Evolutionary conservation across 2,797 vertebrate species (phyloP).

Genomic region (Oceanodroma leucorhoa): DNA sequence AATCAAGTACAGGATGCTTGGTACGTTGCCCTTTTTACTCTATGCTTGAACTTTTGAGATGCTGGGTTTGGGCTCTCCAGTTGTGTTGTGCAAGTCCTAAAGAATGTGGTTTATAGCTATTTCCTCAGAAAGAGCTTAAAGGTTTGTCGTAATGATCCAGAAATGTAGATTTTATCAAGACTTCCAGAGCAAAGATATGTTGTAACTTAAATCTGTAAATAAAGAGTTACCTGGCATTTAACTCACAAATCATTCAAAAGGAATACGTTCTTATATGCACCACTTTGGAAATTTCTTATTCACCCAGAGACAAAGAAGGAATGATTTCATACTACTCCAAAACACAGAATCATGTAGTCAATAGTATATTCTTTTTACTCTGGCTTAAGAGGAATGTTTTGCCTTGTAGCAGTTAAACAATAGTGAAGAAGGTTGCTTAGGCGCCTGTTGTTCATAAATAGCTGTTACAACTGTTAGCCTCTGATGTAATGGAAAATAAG

Average conservation of each 20-base stretch:
- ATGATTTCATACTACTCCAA: background rate
- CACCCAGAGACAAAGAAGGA: background rate
- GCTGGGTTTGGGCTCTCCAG: background rate
- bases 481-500: slow-evolving; percentile 29
- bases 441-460: background rate
- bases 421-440: background rate
- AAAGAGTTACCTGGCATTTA: background rate
- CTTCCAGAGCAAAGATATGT: background rate
- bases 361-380: background rate
- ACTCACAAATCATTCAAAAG: background rate
- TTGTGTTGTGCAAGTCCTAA: background rate
- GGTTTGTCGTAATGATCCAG: background rate
- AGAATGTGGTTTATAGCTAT: background rate
- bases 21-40: background rate
- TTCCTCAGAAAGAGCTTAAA: background rate
- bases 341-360: background rate
- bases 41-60: background rate
- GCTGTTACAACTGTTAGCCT: background rate
- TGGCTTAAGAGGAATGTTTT: background rate
- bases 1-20: background rate
- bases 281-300: background rate
- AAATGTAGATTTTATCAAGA: background rate
- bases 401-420: slow-evolving; percentile 8
- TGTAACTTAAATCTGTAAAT: background rate
- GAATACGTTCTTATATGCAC: background rate